Evolutionary conservation across 2,888 invertebrate species (phyloP).

Genomic region (Plutella xylostella): DNA sequence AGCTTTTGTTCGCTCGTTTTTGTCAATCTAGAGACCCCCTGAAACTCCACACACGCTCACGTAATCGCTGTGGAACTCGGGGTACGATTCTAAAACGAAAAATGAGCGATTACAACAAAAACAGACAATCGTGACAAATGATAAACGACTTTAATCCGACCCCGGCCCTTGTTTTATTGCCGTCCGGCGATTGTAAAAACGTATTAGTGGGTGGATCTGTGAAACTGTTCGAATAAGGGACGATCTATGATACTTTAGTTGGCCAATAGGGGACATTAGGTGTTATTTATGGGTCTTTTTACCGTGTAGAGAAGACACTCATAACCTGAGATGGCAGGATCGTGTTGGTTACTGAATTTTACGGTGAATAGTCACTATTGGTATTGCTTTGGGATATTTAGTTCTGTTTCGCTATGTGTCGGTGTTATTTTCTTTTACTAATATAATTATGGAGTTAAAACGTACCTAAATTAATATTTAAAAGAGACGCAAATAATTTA

Average conservation of each 20-base stretch:
- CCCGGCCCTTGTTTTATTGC: constrained; percentile 65
- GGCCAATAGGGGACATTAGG: constrained; percentile 38
- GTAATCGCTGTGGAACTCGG: constrained; percentile 33
- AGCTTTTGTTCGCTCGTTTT: too few species aligned
- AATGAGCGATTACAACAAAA: constrained; percentile 70
- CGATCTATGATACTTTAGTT: constrained; percentile 52
- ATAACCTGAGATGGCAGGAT: too few species aligned
- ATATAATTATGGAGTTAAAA: too few species aligned
- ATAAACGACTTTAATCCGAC: constrained; percentile 67
- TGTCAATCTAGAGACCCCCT: not conserved
- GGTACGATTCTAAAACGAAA: constrained; percentile 63
- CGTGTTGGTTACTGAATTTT: too few species aligned
- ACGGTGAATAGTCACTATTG: too few species aligned
- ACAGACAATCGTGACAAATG: constrained; percentile 67
- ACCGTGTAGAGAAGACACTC: too few species aligned
- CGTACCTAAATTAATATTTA: too few species aligned
- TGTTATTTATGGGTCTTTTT: constrained; percentile 37
- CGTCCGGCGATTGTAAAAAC: constrained; percentile 65
- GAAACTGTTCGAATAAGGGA: constrained; percentile 3
- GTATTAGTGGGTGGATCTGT: constrained; percentile 51
- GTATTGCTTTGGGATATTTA: too few species aligned
- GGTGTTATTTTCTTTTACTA: too few species aligned
- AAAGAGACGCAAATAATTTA: too few species aligned
- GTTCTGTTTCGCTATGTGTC: too few species aligned
- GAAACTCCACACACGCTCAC: not conserved